Conservation (phyloP, 2,113 vertebrate species). For the Ammospiza nelsoni region DNA sequence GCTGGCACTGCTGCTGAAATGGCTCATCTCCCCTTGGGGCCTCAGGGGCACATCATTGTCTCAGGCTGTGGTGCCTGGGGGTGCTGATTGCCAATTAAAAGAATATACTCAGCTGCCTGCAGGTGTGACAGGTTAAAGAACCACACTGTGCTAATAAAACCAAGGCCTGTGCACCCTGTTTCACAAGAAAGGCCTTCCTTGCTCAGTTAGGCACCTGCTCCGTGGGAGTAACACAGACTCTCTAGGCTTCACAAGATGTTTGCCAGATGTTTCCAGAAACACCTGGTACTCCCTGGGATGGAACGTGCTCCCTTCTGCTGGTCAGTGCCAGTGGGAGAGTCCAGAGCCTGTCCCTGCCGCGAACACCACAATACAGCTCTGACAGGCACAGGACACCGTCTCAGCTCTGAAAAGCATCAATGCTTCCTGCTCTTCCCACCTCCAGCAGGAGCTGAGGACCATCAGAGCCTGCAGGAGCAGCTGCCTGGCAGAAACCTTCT, state of each 20-base stretch:
- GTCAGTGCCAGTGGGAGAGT: neutral
- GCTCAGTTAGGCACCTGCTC: neutral
- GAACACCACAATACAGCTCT: neutral
- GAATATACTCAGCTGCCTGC: conserved; percentile 23
- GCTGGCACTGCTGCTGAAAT: conserved; percentile 22
- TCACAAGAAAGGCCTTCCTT: neutral
- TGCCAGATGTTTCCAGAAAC: neutral
- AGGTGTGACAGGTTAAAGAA: neutral
- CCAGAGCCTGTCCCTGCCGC: neutral
- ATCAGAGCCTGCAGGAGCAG: neutral
- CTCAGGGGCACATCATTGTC: neutral
- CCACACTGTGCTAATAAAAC: neutral
- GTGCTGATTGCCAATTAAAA: neutral
- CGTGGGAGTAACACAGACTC: neutral
- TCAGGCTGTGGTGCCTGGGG: neutral
- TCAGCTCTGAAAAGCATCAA: neutral
- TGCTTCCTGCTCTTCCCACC: neutral
- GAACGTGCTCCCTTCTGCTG: neutral
- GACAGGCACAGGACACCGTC: neutral
- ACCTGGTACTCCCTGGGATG: neutral
- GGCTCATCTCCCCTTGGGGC: conserved; percentile 20
- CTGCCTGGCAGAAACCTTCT: neutral
- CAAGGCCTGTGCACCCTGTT: neutral
- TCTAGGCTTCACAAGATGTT: neutral
- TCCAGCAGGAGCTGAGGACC: neutral